Base-by-base conservation (phyloP, 2,888 invertebrate genomes). In the Habroteleia sp. region DNA sequence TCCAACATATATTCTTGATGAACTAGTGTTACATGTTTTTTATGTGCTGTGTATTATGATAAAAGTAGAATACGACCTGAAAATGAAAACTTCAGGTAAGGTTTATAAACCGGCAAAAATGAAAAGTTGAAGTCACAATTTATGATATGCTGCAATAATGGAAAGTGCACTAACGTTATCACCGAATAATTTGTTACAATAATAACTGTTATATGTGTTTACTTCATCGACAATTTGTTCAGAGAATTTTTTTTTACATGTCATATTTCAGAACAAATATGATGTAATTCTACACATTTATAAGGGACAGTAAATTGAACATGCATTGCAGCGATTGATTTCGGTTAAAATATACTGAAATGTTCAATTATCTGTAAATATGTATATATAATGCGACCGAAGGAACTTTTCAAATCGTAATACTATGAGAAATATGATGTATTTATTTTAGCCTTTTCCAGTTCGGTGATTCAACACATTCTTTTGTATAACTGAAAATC, bases 1-100 rank as follows among this genome's bases (percentile, higher is more conserved):
- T 52, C 52, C 37, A 52, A 39, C 41, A 41, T 56, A 56, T 56
- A 41, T 41, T 56, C 41, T 56, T 56, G 54, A 56, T 56, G 54
- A 56, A 41, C 41, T 41, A 31, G 41, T 41, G 31, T 56, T 42
- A 60, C 25, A 25, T 58, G 44, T 46, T 60, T 60, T 60, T 58
- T 44, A 60, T 35, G 44, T 44, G 20, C 44, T 8, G 35, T 31
- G 46, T 62, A 50, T 62, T 41, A 62, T 37, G 62, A 41, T 62
- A 62, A 62, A 62, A 50, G 25, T 16, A 58, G 11, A 35, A 42
- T 42, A 56, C 29, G 50, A 31, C 17, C 35, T 48, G 20, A 56
- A 56, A 56, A 56, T 42, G 56, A 41, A 42, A 42, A 20, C 33
- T 42, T 27, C 13, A 39, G 39, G 41, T 8, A 13, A 14, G 31